Percentiles rank a stretch among this genome's conserved stretches.
phyloP scores from a whole-genome alignment of 2,888 invertebrate genomes.

The Colostygia pectinataria region DNA sequence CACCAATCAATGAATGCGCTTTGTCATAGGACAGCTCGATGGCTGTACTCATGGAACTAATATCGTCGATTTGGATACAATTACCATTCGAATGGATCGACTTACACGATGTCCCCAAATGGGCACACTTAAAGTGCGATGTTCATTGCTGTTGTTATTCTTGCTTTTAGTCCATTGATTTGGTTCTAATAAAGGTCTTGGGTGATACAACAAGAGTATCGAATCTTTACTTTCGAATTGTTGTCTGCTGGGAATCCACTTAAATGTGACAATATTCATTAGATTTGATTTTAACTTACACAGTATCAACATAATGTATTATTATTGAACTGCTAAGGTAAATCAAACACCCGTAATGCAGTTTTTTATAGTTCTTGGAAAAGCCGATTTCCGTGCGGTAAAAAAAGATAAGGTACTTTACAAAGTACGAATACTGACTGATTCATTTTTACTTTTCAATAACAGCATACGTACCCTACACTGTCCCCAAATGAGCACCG shows the following conservation, averaged over 20 bases:
- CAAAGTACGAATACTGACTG: no score
- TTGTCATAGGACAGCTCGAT: conserved; percentile 44
- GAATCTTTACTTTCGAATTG: background rate
- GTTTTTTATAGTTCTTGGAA: no score
- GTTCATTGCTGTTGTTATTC: conserved; percentile 40
- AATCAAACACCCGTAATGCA: no score
- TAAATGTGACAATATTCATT: no score
- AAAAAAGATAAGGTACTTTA: no score
- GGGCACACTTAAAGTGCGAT: conserved; percentile 44
- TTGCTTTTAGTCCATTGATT: conserved; percentile 4
- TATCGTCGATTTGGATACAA: conserved; percentile 69
- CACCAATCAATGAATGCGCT: conserved; percentile 60
- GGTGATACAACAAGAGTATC: background rate
- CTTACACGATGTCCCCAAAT: conserved; percentile 50
- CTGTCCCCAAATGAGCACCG: conserved; percentile 49
- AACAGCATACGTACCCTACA: conserved; percentile 13
- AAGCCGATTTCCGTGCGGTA: no score
- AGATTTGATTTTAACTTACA: no score
- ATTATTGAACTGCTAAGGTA: no score
- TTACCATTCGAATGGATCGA: conserved; percentile 61
- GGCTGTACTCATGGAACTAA: conserved; percentile 56
- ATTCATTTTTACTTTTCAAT: conserved; percentile 5
- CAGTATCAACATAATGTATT: no score
- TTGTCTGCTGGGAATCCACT: no score
- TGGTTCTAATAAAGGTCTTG: background rate